A percentile compares a stretch with the other conserved stretches of the same genome.
phyloP scores from a whole-genome alignment of 2,797 vertebrate species.

The Alectoris magna region DNA sequence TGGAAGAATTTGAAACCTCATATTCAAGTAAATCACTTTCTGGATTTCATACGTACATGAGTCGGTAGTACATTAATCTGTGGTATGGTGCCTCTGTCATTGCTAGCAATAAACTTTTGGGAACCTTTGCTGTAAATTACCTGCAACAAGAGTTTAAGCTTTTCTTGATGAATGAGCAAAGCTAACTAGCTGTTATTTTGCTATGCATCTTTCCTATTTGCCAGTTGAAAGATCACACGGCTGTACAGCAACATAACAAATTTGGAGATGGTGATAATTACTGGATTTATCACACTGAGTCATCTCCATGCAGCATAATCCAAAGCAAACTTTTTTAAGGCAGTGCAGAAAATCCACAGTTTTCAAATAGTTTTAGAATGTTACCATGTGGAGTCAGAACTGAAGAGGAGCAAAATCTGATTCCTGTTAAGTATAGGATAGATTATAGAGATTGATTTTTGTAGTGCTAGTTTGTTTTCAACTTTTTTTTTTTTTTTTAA shows the following conservation, averaged over 20 bases:
- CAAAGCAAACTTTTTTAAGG: background rate
- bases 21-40: constrained; percentile 88
- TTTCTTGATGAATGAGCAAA: background rate
- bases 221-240: background rate
- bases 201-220: background rate
- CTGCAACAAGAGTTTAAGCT: background rate
- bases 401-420: background rate
- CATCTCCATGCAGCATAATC: background rate
- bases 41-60: background rate
- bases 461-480: background rate
- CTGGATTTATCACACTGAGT: background rate
- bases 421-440: background rate
- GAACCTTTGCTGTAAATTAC: background rate
- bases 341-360: background rate
- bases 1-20: constrained; percentile 99
- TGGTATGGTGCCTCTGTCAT: background rate
- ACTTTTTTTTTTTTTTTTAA: background rate
- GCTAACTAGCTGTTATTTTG: background rate
- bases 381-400: background rate
- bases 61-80: background rate
- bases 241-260: background rate
- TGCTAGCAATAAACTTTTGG: background rate
- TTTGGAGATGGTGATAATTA: background rate
- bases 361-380: background rate
- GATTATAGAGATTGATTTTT: background rate